Evolutionary conservation across 1,140 invertebrate genomes (phyloP), one percentile per base, ranked within the genome.

Genomic region (Heliconius melpomene): DNA sequence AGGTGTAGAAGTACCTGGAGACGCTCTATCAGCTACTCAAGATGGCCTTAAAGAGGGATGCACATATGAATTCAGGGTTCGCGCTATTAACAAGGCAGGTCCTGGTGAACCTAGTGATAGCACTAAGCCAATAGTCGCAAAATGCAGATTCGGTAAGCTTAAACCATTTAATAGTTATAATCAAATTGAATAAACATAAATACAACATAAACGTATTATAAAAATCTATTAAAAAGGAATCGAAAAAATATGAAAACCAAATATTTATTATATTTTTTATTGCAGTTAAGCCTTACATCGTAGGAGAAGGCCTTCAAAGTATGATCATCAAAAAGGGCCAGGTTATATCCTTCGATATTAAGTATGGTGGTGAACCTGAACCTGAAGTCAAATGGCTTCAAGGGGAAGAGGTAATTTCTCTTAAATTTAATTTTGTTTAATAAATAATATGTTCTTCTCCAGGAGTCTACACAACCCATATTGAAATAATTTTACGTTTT

Each of bases 51-150:
- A 98, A 89, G 99, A 99, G 96, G 98, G 98, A 26, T 96, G 97
- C 77, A 98, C 98, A 82, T 99, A 99, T 87, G 98, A 99, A 95
- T 99, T 99, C 95, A 96, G 99, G 83, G 97, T 99, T 66, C 96
- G 98, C 83, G 99, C 99, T 75, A 96, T 99, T 74, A 99, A 99
- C 94, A 98, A 98, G 91, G 99, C 97, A 77, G 99, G 99, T 73
- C 98, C 98, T 89, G 98, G 98, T 89, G 98, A 98, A 95, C 98
- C 98, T 7, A 99, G 98, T 87, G 98, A 99, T 82, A 96, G 97
- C 54, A 99, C 98, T 18, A 98, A 99, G 92, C 97, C 99, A 72
- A 98, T 99, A 81, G 97, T 99, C 87, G 98, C 98, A 74, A 99
- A 99, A 95, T 98, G 98, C 84, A 96, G 98, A 95, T 99, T 98